These are phyloP conservation scores for Ceyx melanurus DNA, from an alignment of 2,113 vertebrate species.

Conservation along the genomic window DNA sequence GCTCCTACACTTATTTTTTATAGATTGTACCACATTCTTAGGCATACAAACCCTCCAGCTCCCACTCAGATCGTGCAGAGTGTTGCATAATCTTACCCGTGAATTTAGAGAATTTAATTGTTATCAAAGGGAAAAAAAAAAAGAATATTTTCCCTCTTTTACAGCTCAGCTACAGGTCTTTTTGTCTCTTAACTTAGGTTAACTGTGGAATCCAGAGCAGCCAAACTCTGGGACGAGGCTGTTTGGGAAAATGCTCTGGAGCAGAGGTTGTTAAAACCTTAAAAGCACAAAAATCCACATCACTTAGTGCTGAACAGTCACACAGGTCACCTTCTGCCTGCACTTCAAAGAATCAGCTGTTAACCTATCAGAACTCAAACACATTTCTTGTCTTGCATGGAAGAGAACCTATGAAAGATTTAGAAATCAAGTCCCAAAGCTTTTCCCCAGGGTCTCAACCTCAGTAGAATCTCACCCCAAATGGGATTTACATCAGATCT, in stretches of 20 bases:
- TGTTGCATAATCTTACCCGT: slow-evolving; percentile 5
- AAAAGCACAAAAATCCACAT: background rate
- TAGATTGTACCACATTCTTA: background rate
- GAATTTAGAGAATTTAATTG: slow-evolving; percentile 7
- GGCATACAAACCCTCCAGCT: background rate
- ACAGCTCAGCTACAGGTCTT: background rate
- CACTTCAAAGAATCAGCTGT: background rate
- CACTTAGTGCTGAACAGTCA: background rate
- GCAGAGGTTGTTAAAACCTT: background rate
- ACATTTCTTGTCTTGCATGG: too few species aligned
- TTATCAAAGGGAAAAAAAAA: background rate
- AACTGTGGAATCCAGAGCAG: background rate
- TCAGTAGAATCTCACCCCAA: too few species aligned
- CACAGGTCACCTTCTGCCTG: background rate
- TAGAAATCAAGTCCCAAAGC: background rate
- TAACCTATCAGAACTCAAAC: background rate
- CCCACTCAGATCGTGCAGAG: background rate
- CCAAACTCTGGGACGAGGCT: background rate
- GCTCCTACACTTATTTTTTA: slow-evolving; percentile 17
- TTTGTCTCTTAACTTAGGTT: background rate
- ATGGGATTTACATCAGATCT: too few species aligned
- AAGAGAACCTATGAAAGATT: background rate
- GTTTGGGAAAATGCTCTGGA: background rate
- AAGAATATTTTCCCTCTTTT: background rate
- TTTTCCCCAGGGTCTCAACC: rapidly evolving